Evolutionary conservation across 1,140 invertebrate genomes (phyloP).

Genomic region (Apolygus lucorum): DNA sequence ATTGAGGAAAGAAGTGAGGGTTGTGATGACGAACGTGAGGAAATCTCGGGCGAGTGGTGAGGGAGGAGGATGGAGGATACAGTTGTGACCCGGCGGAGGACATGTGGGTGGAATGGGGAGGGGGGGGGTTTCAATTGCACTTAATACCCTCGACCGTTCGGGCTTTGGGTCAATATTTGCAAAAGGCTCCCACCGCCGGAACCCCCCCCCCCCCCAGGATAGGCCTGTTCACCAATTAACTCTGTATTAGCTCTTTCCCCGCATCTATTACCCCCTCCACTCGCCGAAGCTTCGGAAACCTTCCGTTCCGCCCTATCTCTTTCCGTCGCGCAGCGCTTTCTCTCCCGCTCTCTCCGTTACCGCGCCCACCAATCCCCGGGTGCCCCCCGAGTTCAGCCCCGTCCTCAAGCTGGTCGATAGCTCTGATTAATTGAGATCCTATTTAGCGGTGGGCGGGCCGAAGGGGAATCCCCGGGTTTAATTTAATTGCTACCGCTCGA

Average conservation of each 20-base stretch:
- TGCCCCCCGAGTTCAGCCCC: neutral
- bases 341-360: neutral
- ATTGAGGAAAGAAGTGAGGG: too few species aligned
- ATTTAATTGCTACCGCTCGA: slow-evolving; percentile 16
- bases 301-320: neutral
- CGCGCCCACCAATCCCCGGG: neutral
- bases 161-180: slow-evolving; percentile 7
- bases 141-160: slow-evolving; percentile 7
- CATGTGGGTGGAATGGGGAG: too few species aligned
- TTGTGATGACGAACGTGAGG: too few species aligned
- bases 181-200: neutral
- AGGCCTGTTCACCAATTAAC: slow-evolving; percentile 15
- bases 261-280: slow-evolving; percentile 6
- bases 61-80: too few species aligned
- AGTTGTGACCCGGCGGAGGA: too few species aligned
- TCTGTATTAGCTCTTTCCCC: slow-evolving; percentile 14
- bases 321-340: neutral
- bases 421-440: slow-evolving; percentile 14
- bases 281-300: too few species aligned
- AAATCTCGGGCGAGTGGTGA: too few species aligned
- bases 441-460: slow-evolving; percentile 11
- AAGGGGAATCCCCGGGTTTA: slow-evolving; percentile 6
- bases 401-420: neutral
- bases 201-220: neutral
- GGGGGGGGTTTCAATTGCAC: slow-evolving; percentile 3